Evolutionary conservation across 2,113 vertebrate genomes (phyloP).

Genomic region (Scatophagus argus): DNA sequence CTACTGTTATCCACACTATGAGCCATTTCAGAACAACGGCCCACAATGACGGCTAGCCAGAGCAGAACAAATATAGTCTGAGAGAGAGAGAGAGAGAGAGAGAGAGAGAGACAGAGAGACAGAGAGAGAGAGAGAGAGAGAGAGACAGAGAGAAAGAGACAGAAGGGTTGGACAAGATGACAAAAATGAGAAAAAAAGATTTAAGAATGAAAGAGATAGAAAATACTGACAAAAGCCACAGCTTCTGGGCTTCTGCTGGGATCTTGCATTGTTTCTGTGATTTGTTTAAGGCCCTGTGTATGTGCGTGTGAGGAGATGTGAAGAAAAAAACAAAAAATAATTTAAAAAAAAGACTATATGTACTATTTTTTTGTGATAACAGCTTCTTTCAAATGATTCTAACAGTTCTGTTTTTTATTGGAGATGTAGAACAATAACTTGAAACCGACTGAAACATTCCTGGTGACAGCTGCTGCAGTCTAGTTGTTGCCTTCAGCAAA

Average conservation of each 20-base stretch:
- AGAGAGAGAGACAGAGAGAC: constrained; percentile 7
- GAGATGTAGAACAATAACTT: too few relatives aligned
- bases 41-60: constrained; percentile 52
- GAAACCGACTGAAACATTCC: neutral
- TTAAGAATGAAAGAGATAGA: neutral
- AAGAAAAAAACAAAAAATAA: neutral
- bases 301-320: neutral
- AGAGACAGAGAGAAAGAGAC: too few relatives aligned
- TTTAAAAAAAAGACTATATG: neutral
- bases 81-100: neutral
- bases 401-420: constrained; percentile 1
- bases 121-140: constrained; percentile 2
- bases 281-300: neutral
- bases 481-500: neutral
- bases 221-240: neutral
- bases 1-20: constrained; percentile 62
- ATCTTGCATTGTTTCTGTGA: neutral
- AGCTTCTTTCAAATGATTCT: neutral
- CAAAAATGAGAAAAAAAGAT: neutral
- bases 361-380: neutral
- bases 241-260: neutral
- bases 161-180: constrained; percentile 9
- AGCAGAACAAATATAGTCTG: constrained; percentile 48
- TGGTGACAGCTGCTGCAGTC: neutral
- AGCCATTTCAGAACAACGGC: constrained; percentile 57